A percentile compares a stretch with the other conserved stretches of the same genome.
Conservation (phyloP, 1,140 invertebrate genomes). For the Leptinotarsa texana region DNA sequence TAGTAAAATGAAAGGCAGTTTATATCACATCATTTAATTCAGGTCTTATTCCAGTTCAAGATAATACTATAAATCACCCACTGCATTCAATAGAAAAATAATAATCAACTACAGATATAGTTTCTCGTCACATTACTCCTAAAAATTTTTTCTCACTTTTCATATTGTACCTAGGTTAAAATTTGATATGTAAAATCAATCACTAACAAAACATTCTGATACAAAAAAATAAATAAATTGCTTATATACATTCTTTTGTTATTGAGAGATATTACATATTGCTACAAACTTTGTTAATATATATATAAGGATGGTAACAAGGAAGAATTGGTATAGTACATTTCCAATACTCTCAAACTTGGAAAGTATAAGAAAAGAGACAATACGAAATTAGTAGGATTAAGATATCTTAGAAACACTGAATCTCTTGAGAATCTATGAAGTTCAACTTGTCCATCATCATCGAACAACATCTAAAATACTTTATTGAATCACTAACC, state of each 20-base stretch:
- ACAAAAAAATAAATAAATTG: neutral
- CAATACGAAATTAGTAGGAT: too few species aligned
- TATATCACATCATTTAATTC: constrained; percentile 1
- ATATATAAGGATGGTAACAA: too few species aligned
- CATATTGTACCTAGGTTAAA: constrained; percentile 10
- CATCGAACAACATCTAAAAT: too few species aligned
- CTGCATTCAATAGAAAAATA: constrained; percentile 3
- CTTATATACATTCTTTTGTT: neutral
- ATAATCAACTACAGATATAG: neutral
- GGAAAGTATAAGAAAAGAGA: too few species aligned
- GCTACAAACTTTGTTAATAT: too few species aligned
- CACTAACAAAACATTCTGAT: neutral
- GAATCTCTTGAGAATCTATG: too few species aligned
- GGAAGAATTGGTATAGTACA: too few species aligned
- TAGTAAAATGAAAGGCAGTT: neutral
- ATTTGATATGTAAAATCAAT: constrained; percentile 20
- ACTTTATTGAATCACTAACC: too few species aligned
- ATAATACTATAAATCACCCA: constrained; percentile 6
- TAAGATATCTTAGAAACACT: too few species aligned
- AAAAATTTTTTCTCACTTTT: constrained; percentile 7
- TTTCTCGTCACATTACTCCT: neutral
- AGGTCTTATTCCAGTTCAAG: neutral
- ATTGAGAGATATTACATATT: neutral
- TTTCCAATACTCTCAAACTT: too few species aligned
- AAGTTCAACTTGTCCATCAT: too few species aligned